Evolutionary conservation across 2,113 vertebrate genomes (phyloP).

Genomic region (Mionectes macconnelli): DNA sequence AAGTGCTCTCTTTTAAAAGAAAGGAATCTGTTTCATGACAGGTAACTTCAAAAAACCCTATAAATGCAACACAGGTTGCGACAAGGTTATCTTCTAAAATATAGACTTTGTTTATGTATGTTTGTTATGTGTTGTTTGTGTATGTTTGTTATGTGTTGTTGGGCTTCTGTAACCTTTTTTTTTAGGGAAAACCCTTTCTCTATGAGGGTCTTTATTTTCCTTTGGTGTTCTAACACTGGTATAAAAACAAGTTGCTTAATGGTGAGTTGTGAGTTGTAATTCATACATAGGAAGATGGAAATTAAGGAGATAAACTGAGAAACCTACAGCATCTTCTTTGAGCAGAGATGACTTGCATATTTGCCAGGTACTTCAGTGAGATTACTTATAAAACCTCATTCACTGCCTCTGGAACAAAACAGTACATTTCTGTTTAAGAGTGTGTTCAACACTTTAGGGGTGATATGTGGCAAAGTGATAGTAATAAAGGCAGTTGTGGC

Average conservation of each 20-base stretch:
- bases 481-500: background rate
- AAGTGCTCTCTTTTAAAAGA: constrained; percentile 21
- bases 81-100: background rate
- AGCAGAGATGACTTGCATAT: background rate
- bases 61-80: background rate
- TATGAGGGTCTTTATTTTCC: background rate
- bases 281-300: background rate
- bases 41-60: background rate
- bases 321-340: background rate
- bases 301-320: background rate
- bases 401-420: background rate
- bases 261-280: background rate
- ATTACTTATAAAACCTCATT: background rate
- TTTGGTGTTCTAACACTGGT: background rate
- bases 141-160: background rate
- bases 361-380: background rate
- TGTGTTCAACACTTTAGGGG: background rate
- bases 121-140: background rate
- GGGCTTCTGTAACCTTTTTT: background rate
- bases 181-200: background rate
- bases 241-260: background rate
- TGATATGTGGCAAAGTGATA: background rate
- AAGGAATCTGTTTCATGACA: background rate
- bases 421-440: background rate
- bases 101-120: background rate